Conservation (phyloP, 2,888 invertebrate species). For the Phyllotreta striolata region DNA sequence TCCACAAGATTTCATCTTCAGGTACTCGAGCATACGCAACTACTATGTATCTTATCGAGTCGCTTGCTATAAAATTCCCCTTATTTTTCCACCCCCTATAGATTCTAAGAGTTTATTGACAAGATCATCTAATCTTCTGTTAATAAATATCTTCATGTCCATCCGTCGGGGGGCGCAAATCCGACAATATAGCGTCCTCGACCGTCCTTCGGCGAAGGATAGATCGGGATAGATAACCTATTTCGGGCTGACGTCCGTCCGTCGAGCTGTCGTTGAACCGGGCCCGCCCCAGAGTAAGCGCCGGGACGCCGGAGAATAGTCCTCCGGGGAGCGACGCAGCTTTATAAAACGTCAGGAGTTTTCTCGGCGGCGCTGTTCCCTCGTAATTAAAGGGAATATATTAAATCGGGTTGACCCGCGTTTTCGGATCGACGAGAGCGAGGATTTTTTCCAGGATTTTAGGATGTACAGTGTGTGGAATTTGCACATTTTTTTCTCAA, state of each 20-base stretch:
- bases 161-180: constrained; percentile 10
- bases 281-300: not conserved
- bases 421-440: too few relatives aligned
- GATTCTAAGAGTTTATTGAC: too few relatives aligned
- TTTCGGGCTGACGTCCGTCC: constrained; percentile 10
- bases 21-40: too few relatives aligned
- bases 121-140: too few relatives aligned
- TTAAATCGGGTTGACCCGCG: constrained; percentile 17
- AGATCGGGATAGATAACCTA: not conserved
- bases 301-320: not conserved
- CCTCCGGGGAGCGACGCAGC: constrained; percentile 11
- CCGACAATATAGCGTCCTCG: constrained; percentile 15
- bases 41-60: too few relatives aligned
- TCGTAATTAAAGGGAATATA: constrained; percentile 24
- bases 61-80: too few relatives aligned
- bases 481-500: too few relatives aligned
- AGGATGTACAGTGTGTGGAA: too few relatives aligned
- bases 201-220: not conserved
- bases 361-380: constrained; percentile 15
- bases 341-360: constrained; percentile 22
- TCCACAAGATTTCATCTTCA: too few relatives aligned
- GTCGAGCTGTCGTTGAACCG: constrained; percentile 16
- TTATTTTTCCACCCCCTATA: too few relatives aligned
- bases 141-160: not conserved
- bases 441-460: too few relatives aligned